A percentile compares a stretch with the other conserved stretches of the same genome.
Conservation (phyloP, 2,888 invertebrate genomes). For the Amphipoea oculea region DNA sequence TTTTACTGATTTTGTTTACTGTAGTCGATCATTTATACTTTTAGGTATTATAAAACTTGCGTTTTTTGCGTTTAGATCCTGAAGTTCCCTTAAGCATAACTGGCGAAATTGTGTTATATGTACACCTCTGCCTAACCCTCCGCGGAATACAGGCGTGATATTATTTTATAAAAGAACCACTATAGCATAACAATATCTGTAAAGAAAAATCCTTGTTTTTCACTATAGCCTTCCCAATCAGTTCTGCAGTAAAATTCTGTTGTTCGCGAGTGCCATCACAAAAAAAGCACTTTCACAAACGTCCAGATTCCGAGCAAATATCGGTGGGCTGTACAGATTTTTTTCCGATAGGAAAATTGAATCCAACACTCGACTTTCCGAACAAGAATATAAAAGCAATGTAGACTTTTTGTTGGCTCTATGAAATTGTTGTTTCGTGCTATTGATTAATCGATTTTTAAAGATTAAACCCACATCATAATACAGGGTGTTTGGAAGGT, state of each 20-base stretch:
- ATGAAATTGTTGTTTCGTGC: not conserved
- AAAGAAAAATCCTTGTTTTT: not conserved
- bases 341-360: constrained; percentile 45
- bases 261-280: constrained; percentile 18
- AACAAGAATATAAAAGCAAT: constrained; percentile 20
- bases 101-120: not conserved
- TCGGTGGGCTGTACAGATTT: constrained; percentile 31
- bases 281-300: constrained; percentile 37
- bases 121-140: not conserved
- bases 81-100: too few species aligned
- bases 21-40: too few species aligned
- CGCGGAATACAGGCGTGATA: not conserved
- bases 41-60: too few species aligned
- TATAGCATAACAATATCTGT: not conserved
- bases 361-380: constrained; percentile 39
- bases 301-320: constrained; percentile 36
- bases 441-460: not conserved
- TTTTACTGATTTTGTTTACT: too few species aligned
- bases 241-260: constrained; percentile 30
- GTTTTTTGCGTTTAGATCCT: too few species aligned
- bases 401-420: not conserved
- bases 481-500: too few species aligned
- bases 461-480: not conserved
- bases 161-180: not conserved
- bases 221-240: constrained; percentile 37